Evolutionary conservation across 1,140 invertebrate species (phyloP).

Genomic region (Heliconius himera): DNA sequence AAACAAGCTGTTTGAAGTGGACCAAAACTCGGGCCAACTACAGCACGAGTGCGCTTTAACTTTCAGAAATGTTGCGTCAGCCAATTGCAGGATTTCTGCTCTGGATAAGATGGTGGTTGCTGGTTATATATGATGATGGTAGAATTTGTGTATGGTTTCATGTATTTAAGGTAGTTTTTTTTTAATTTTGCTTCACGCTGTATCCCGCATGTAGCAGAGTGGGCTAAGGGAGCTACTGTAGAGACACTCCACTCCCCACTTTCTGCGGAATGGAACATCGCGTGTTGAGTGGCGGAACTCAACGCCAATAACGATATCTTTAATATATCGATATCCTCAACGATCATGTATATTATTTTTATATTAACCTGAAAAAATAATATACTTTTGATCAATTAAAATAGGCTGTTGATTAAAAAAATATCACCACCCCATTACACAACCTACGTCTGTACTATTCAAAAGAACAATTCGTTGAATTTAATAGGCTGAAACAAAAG

Average conservation of each 20-base stretch:
- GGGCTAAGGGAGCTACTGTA: too few relatives aligned
- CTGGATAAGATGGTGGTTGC: neutral
- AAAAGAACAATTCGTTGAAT: neutral
- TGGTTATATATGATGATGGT: neutral
- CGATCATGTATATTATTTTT: too few relatives aligned
- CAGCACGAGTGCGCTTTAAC: constrained; percentile 2
- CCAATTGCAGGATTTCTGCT: neutral
- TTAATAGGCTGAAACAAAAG: neutral
- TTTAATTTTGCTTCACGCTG: too few relatives aligned
- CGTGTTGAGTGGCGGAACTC: too few relatives aligned
- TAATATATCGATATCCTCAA: too few relatives aligned
- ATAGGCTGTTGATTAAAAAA: neutral
- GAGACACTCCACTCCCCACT: too few relatives aligned
- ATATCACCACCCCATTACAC: neutral
- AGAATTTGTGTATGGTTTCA: neutral
- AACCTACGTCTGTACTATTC: neutral
- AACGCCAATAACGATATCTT: too few relatives aligned
- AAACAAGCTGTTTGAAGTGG: constrained; percentile 12
- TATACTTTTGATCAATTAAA: neutral
- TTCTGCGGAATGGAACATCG: too few relatives aligned
- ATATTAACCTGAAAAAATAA: too few relatives aligned
- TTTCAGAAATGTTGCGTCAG: neutral
- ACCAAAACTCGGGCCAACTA: constrained; percentile 2
- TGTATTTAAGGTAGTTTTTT: neutral
- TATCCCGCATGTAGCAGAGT: too few relatives aligned